Evolutionary conservation across 2,113 vertebrate genomes (phyloP).

Genomic region (Coryphaenoides rupestris): DNA sequence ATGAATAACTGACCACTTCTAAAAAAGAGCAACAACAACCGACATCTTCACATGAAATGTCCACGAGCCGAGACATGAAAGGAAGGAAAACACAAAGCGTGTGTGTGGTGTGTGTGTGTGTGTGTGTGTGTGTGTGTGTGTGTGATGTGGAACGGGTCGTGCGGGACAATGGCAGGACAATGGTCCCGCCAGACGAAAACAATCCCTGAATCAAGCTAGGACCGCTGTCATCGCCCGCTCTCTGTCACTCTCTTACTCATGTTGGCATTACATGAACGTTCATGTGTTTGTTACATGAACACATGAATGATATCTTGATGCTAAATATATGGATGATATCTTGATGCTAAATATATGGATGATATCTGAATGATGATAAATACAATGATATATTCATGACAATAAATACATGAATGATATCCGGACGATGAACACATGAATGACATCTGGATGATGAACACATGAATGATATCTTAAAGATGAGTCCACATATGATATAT

Average conservation of each 20-base stretch:
- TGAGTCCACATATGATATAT: too few relatives aligned
- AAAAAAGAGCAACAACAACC: constrained; percentile 33
- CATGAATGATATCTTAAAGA: background rate
- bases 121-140: constrained; percentile 33
- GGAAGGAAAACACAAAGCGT: constrained; percentile 19
- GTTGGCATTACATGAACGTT: constrained; percentile 41
- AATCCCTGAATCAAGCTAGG: constrained; percentile 49
- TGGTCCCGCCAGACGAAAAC: constrained; percentile 40
- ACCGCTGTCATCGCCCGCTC: constrained; percentile 22
- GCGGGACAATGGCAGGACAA: constrained; percentile 39
- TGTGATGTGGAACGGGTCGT: constrained; percentile 42
- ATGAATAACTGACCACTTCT: constrained; percentile 51
- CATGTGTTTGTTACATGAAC: constrained; percentile 24
- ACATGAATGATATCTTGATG: too few relatives aligned
- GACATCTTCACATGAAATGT: constrained; percentile 58
- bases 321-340: too few relatives aligned
- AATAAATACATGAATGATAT: too few relatives aligned
- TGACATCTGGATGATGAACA: constrained; percentile 10
- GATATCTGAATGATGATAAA: too few relatives aligned
- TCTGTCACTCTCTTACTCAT: constrained; percentile 29
- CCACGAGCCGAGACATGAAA: constrained; percentile 52
- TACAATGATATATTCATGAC: too few relatives aligned
- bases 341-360: too few relatives aligned
- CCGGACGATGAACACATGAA: too few relatives aligned
- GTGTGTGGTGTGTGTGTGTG: too few relatives aligned